Percentiles rank a stretch among this genome's conserved stretches.
These are phyloP conservation scores for Agrilus mali DNA, from an alignment of 2,888 invertebrate species.

Conservation along the genomic window DNA sequence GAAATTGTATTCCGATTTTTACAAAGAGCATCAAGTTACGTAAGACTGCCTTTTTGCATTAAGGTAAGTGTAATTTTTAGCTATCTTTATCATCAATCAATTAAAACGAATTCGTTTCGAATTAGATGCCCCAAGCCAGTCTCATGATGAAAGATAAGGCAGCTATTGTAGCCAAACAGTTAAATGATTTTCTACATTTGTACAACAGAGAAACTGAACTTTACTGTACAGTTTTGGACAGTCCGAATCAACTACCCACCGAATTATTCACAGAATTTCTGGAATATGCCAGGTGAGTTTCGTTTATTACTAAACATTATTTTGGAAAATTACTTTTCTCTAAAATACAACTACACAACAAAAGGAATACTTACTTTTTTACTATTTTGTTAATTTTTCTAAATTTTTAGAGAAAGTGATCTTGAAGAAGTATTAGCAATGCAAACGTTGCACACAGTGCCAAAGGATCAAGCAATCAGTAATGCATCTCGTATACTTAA, in stretches of 20 bases:
- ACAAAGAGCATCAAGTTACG: conserved; percentile 55
- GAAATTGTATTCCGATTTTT: conserved; percentile 65
- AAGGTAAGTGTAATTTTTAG: conserved; percentile 32
- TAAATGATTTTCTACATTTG: conserved; percentile 72
- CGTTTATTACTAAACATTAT: conserved; percentile 1
- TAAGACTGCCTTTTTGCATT: conserved; percentile 55
- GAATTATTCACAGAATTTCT: conserved; percentile 48
- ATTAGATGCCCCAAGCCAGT: conserved; percentile 55
- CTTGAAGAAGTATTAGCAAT: conserved; percentile 55
- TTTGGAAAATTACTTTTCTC: no score
- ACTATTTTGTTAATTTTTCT: no score
- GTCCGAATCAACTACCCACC: conserved; percentile 42
- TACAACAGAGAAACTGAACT: conserved; percentile 75
- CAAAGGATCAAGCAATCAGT: conserved; percentile 10
- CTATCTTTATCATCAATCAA: not conserved
- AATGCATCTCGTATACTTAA: no score
- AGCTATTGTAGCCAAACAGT: conserved; percentile 71
- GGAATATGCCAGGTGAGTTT: conserved; percentile 41
- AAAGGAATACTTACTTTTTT: not conserved
- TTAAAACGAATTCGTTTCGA: conserved; percentile 8
- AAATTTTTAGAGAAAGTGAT: conserved; percentile 56
- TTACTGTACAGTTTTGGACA: conserved; percentile 58
- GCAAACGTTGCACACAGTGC: conserved; percentile 26
- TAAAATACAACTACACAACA: no score
- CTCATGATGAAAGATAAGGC: conserved; percentile 69